These are phyloP conservation scores for Albula glossodonta DNA, from an alignment of 2,113 vertebrate genomes.

Conservation along the genomic window DNA sequence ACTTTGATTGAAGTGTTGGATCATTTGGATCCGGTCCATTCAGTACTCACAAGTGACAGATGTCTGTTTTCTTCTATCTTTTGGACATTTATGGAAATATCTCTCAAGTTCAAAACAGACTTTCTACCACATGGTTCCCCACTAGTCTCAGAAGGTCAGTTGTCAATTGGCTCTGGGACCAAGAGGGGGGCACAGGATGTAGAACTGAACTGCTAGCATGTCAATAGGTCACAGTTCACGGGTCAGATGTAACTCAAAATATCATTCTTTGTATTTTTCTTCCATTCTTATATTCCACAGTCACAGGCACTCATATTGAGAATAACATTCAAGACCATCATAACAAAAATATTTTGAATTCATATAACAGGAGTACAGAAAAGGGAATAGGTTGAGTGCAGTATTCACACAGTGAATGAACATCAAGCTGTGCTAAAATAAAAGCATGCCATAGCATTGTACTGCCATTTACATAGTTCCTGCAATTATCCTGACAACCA, in stretches of 20 bases:
- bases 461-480: too few relatives aligned
- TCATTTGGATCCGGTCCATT: neutral
- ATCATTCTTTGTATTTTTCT: neutral
- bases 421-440: too few relatives aligned
- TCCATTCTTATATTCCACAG: neutral
- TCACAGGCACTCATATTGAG: too few relatives aligned
- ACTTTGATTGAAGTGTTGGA: neutral
- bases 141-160: too few relatives aligned
- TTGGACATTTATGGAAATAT: conserved; percentile 64
- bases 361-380: neutral
- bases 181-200: neutral
- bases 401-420: neutral
- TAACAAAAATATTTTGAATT: neutral
- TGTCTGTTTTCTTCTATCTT: conserved; percentile 40
- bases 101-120: neutral
- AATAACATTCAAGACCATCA: too few relatives aligned
- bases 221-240: too few relatives aligned
- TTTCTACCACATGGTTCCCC: neutral
- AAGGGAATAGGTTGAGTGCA: neutral
- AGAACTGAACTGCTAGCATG: neutral
- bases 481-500: neutral
- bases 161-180: conserved; percentile 83
- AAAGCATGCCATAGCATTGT: too few relatives aligned
- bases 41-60: neutral
- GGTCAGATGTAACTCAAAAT: too few relatives aligned